A percentile compares a stretch with the other conserved stretches of the same genome.
These are phyloP conservation scores for Acanthacorydalis orientalis DNA, from an alignment of 2,888 invertebrate species.

Conservation along the genomic window DNA sequence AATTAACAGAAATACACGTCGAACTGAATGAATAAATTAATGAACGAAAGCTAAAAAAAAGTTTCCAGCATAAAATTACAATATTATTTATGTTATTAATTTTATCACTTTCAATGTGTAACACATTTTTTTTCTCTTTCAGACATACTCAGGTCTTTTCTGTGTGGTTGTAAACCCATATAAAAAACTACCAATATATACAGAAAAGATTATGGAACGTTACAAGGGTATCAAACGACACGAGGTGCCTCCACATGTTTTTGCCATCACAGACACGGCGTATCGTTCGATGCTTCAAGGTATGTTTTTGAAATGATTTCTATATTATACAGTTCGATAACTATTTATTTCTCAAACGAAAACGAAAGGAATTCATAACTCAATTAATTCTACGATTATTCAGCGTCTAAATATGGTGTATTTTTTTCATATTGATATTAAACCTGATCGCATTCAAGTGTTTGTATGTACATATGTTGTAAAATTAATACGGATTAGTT, in stretches of 20 bases:
- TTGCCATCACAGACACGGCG: conserved; percentile 97
- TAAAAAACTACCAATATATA: conserved; percentile 97
- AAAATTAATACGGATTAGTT: too few relatives aligned
- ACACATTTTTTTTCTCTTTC: conserved; percentile 26
- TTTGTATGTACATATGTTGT: too few relatives aligned
- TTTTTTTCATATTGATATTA: too few relatives aligned
- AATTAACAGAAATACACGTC: neutral
- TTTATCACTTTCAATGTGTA: conserved; percentile 4
- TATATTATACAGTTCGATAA: neutral
- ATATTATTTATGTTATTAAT: neutral
- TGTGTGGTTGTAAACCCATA: conserved; percentile 99
- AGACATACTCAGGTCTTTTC: conserved; percentile 99
- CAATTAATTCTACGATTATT: too few relatives aligned
- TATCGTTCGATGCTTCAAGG: conserved; percentile 99
- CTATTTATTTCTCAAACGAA: too few relatives aligned
- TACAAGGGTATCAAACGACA: conserved; percentile 99
- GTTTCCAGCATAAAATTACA: too few relatives aligned
- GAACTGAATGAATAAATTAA: neutral
- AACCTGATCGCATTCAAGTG: too few relatives aligned
- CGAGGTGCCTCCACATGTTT: conserved; percentile 98
- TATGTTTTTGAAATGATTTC: conserved; percentile 20
- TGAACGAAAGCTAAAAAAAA: neutral
- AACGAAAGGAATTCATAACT: too few relatives aligned
- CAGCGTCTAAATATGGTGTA: too few relatives aligned
- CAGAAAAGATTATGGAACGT: conserved; percentile 97